Base-by-base conservation (phyloP, 2,797 vertebrate genomes). In the Serranus cabrilla region DNA sequence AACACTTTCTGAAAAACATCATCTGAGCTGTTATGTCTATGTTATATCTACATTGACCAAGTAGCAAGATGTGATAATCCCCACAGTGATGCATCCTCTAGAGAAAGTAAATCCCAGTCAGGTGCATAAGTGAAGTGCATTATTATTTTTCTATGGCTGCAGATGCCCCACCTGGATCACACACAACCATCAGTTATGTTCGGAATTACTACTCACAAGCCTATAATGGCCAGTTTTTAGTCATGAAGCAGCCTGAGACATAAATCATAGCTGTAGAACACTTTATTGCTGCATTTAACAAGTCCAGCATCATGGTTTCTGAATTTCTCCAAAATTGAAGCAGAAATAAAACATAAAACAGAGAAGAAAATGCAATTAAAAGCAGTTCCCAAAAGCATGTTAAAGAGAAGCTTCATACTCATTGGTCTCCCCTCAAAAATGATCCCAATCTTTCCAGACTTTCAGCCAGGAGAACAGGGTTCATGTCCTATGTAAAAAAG, bases 91-190 rank as follows among this genome's bases (percentile, higher is more conserved):
- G 4, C 39, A 14, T 23, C 42, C 17, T 21, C 52, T 31, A 51
- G 11, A 34, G 31, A 13, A 56, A 63, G 42, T n/a, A 63, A 55
- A 46, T 20, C 25, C 42, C 25, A 70, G 43, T 58, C 66, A 49
- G 25, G 39, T 60, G 68, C 16, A 50, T 20, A 34, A 18, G 11
- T 43, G 14, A 25, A 49, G 27, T 20, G 45, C 16, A 50, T 10
- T 31, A 56, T 23, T 59, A 1, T 46, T 37, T 45, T 56, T 50
- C 8, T 18, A 3, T 49, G 11, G 31, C 11, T 55, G 20, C 50
- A 72, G 59, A 55, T 62, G 47, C 40, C 16, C 25, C 50, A 49
- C 50, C 60, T 49, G 51, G 40, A 25, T 62, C 39, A 61, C 40
- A 37, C 40, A 34, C 20, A 27, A 12, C 17, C 56, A 46, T 43